These are phyloP conservation scores for Caenorhabditis sulstoni DNA, from an alignment of 2,888 invertebrate genomes.

Conservation along the genomic window DNA sequence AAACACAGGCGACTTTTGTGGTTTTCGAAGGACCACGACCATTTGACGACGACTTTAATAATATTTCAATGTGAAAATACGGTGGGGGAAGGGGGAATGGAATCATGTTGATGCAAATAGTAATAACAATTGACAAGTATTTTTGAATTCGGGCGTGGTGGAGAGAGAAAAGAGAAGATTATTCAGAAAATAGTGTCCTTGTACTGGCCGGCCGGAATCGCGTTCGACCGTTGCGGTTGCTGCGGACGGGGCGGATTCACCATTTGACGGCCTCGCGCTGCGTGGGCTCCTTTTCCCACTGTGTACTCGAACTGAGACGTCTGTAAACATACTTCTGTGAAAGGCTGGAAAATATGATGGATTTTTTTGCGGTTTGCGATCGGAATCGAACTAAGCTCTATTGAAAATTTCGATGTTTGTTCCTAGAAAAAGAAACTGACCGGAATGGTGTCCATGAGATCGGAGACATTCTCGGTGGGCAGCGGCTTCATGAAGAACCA, in stretches of 20 bases:
- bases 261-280: constrained; percentile 66
- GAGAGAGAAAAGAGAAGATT: background rate
- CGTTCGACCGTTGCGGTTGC: constrained; percentile 23
- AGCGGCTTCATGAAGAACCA: constrained; percentile 99
- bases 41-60: too few relatives aligned
- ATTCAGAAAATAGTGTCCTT: constrained; percentile 67
- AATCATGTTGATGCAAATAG: too few relatives aligned
- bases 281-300: constrained; percentile 77
- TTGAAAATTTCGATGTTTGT: background rate
- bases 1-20: too few relatives aligned
- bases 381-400: background rate
- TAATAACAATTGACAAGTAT: too few relatives aligned
- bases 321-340: too few relatives aligned
- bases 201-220: constrained; percentile 63
- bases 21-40: too few relatives aligned
- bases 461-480: constrained; percentile 84
- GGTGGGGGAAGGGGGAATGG: too few relatives aligned
- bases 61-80: too few relatives aligned
- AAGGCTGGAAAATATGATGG: too few relatives aligned
- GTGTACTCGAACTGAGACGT: constrained; percentile 77
- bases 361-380: too few relatives aligned
- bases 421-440: constrained; percentile 25
- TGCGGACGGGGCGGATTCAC: constrained; percentile 43
- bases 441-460: constrained; percentile 68
- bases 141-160: background rate